Evolutionary conservation across 2,888 invertebrate genomes (phyloP).

Genomic region (Pterostichus madidus): DNA sequence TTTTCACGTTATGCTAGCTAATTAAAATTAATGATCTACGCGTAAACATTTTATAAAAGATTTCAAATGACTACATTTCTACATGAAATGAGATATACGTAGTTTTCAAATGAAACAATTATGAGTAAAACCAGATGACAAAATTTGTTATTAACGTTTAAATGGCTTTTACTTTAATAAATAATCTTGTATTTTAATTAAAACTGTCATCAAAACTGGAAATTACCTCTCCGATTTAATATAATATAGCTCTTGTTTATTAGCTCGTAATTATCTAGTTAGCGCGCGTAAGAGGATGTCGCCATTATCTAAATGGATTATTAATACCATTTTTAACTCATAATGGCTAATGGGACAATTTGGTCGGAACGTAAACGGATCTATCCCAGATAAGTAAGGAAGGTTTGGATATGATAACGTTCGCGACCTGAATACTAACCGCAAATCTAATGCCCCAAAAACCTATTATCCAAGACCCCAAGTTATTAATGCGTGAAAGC

Average conservation of each 20-base stretch:
- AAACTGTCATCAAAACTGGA: slow-evolving; percentile 23
- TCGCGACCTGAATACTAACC: not conserved
- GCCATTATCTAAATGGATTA: slow-evolving; percentile 24
- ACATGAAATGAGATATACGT: too few relatives aligned
- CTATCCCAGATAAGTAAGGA: slow-evolving; percentile 8
- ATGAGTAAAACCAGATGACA: too few relatives aligned
- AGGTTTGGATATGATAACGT: slow-evolving; percentile 5
- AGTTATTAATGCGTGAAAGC: not conserved
- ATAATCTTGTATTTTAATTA: slow-evolving; percentile 27
- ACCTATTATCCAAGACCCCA: slow-evolving; percentile 18
- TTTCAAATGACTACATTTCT: too few relatives aligned
- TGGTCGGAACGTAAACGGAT: slow-evolving; percentile 6
- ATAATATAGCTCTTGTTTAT: slow-evolving; percentile 5
- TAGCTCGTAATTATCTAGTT: slow-evolving; percentile 26
- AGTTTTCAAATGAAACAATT: too few relatives aligned
- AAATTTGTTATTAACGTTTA: not conserved
- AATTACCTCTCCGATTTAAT: slow-evolving; percentile 22
- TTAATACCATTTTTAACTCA: slow-evolving; percentile 27
- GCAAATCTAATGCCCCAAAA: slow-evolving; percentile 6
- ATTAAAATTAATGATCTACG: too few relatives aligned
- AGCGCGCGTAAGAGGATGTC: slow-evolving; percentile 11
- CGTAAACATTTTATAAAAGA: too few relatives aligned
- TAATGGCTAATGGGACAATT: slow-evolving; percentile 17
- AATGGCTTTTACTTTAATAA: not conserved
- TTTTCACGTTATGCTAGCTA: too few relatives aligned